Evolutionary conservation across 1,140 invertebrate species (phyloP).

Genomic region (Drosophila elegans): DNA sequence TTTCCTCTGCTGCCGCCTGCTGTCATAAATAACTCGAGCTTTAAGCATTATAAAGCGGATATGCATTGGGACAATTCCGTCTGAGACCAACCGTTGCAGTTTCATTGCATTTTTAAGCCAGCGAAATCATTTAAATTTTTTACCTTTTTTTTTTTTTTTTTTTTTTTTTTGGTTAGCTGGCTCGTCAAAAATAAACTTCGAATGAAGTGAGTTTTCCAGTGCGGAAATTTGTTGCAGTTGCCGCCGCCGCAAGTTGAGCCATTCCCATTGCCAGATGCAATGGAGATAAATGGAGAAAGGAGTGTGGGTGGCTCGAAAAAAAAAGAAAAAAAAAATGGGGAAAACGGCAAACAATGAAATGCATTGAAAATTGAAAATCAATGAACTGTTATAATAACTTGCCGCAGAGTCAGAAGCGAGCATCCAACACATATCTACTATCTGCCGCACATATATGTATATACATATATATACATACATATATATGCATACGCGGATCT

Average conservation of each 20-base stretch:
- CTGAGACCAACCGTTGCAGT: slow-evolving; percentile 7
- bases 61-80: slow-evolving; percentile 37
- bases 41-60: slow-evolving; percentile 52
- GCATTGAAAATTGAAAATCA: slow-evolving; percentile 82
- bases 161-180: neutral
- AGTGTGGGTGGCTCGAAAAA: neutral
- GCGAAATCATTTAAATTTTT: slow-evolving; percentile 58
- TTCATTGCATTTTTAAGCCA: slow-evolving; percentile 30
- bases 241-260: slow-evolving; percentile 35
- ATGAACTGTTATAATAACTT: slow-evolving; percentile 83
- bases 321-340: neutral
- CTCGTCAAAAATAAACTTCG: slow-evolving; percentile 58
- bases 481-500: slow-evolving; percentile 40
- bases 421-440: slow-evolving; percentile 21
- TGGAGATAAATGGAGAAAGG: neutral
- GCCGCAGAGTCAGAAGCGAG: slow-evolving; percentile 73
- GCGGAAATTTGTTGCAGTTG: slow-evolving; percentile 55
- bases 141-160: slow-evolving; percentile 6
- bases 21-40: slow-evolving; percentile 48
- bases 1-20: neutral
- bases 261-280: slow-evolving; percentile 16
- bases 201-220: slow-evolving; percentile 57
- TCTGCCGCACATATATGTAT: slow-evolving; percentile 4
- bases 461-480: slow-evolving; percentile 23
- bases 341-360: slow-evolving; percentile 73